These are phyloP conservation scores for Cyphomyrus discorhynchus DNA, from an alignment of 2,113 vertebrate species.

Conservation along the genomic window DNA sequence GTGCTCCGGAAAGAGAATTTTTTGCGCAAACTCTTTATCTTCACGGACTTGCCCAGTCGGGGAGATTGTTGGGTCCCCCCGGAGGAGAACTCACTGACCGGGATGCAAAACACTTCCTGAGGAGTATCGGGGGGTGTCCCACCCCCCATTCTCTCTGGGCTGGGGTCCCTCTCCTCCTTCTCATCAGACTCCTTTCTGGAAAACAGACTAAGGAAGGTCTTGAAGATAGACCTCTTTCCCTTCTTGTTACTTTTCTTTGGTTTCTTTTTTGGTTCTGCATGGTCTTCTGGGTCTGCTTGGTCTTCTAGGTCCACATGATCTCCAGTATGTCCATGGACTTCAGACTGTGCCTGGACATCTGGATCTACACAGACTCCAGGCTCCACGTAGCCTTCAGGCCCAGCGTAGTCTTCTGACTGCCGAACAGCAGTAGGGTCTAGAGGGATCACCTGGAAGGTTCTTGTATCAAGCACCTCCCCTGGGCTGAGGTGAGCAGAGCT, in stretches of 20 bases:
- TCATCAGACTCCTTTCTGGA: slow-evolving; percentile 50
- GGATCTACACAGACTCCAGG: background rate
- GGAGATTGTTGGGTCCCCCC: background rate
- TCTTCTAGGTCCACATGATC: background rate
- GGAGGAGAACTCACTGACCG: background rate
- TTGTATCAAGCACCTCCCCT: background rate
- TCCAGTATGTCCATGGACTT: background rate
- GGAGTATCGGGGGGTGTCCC: background rate
- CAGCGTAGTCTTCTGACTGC: background rate
- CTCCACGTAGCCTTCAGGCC: background rate
- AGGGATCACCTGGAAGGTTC: background rate
- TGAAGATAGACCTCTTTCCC: slow-evolving; percentile 39
- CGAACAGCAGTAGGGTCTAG: background rate
- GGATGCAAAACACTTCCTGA: background rate
- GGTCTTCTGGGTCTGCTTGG: background rate
- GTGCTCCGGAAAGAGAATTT: slow-evolving; percentile 52
- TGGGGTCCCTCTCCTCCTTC: slow-evolving; percentile 36
- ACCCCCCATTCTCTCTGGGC: background rate
- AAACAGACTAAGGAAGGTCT: slow-evolving; percentile 45
- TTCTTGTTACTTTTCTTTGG: slow-evolving; percentile 30
- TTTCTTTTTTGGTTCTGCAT: slow-evolving; percentile 12
- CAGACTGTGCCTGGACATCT: background rate
- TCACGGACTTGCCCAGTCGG: slow-evolving; percentile 34
- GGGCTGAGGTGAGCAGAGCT: background rate
- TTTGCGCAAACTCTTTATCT: slow-evolving; percentile 49